Conservation (phyloP, 2,113 vertebrate species). For the Mesembrinibis cayennensis region DNA sequence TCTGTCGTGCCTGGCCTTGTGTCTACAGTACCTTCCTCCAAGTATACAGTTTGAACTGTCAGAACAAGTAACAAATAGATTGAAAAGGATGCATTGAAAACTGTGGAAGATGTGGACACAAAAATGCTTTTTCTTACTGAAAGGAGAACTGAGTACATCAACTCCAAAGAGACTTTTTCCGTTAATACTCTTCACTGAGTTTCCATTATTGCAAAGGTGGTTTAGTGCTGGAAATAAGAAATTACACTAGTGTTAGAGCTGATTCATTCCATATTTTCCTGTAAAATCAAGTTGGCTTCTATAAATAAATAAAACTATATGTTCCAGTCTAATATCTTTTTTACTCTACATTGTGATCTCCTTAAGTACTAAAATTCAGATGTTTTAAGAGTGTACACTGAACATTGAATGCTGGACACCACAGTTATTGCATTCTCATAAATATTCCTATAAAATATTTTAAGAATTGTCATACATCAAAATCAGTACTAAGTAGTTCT, state of each 20-base stretch:
- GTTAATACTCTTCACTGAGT: background rate
- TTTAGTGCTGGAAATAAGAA: background rate
- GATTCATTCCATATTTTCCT: background rate
- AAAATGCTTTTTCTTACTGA: background rate
- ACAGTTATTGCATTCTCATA: background rate
- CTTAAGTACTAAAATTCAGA: background rate
- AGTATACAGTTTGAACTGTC: fast-evolving
- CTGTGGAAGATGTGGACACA: background rate
- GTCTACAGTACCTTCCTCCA: background rate
- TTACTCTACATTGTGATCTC: background rate
- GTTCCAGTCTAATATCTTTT: background rate
- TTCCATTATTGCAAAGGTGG: background rate
- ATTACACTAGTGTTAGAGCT: background rate
- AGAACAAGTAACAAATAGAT: background rate
- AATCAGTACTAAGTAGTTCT: background rate
- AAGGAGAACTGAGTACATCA: background rate
- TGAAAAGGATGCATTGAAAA: background rate
- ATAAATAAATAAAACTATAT: background rate
- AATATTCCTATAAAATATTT: background rate
- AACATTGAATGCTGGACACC: background rate
- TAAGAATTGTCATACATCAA: background rate
- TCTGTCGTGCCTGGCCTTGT: background rate
- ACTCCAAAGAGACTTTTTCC: background rate
- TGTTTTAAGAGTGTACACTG: background rate
- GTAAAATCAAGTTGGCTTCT: background rate